Evolutionary conservation across 2,888 invertebrate genomes (phyloP), one percentile per base, ranked within the genome.

Genomic region (Caenorhabditis drosophilae): DNA sequence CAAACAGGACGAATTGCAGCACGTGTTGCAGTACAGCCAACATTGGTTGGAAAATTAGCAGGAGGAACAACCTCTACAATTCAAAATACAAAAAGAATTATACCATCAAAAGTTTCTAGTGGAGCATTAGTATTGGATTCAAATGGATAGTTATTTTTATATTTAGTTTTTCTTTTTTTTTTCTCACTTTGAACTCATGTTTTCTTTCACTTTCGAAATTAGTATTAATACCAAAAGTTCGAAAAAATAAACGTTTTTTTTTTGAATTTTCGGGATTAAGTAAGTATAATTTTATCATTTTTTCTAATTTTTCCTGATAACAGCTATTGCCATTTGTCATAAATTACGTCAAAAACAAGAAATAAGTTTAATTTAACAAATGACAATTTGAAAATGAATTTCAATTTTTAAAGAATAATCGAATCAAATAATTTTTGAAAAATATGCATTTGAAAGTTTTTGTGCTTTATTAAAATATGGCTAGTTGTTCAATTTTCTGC

Each of bases 51-150:
- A 25, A 42, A 42, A 42, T n/a, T n/a, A n/a, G n/a, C n/a, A n/a
- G 22, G 44, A 27, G 18, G 16, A 16, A 27, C 27, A 4, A 27
- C 44, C 16, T 16, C 27, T 27, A 16, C 44, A 16, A 45, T 2
- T 45, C 44, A 26, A 15, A 26, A 15, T 18, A 6, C 40, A 16
- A 42, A 42, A 31, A 6, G 31, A 9, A 31, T 31, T 31, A 31
- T 31, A 12, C 31, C 31, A 9, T 6, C 31, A 31, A 31, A 31
- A 31, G 12, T 31, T 6, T 31, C 31, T 31, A 45, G 27, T 16
- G 44, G 27, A 27, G 27, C 26, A 27, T 15, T 45, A 12, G 44
- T 45, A 15, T n/a, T 27, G 27, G 44, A 45, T 26, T 27, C 42
- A 7, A 42, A 42, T 23, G 42, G 23, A 12, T 42, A 23, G 20